Evolutionary conservation across 2,113 vertebrate genomes (phyloP), one percentile per base, ranked within the genome.

Genomic region (Centropus unirufus): DNA sequence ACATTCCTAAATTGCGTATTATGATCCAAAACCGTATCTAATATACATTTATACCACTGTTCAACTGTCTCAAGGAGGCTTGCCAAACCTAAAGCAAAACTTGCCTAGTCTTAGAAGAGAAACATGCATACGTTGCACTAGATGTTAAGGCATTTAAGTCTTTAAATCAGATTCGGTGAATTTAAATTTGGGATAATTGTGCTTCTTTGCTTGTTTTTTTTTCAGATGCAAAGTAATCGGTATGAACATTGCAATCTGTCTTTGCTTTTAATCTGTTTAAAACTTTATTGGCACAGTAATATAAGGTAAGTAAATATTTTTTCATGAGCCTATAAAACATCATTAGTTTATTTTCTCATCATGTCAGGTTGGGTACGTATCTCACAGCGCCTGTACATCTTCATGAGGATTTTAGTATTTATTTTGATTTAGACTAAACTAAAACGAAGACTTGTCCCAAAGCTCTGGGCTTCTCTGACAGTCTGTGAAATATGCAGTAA

Each of bases 341-440:
- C 94, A 82, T 92, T 89, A 94, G 92, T 90, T 97, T 95, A 95
- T 96, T 96, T 95, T 92, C 92, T 90, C 49, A 70, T 92, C 16
- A 11, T 90, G 95, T 90, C 94, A 95, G 62, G 49, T 90, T 90
- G 89, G 73, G 57, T 83, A 94, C 92, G 79, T 92, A 93, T 76
- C 81, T 95, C 77, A 54, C 6, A 27, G 88, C 66, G 92, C 86
- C 96, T 96, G 95, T 95, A 93, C 95, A 96, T 96, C 93, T 96
- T 97, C 95, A 94, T 82, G 86, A 92, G 54, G 36, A 86, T 94
- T 96, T 97, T 96, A 96, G 91, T 96, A 87, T 96, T 93, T 96
- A 94, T 96, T 97, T 96, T 95, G 94, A 96, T 96, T 90, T 96
- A 96, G 69, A 73, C 90, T 96, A 95, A 97, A 96, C 93, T 92